A percentile compares a stretch with the other conserved stretches of the same genome.
Conservation (phyloP, 2,888 invertebrate species). For the Volucella bombylans region DNA sequence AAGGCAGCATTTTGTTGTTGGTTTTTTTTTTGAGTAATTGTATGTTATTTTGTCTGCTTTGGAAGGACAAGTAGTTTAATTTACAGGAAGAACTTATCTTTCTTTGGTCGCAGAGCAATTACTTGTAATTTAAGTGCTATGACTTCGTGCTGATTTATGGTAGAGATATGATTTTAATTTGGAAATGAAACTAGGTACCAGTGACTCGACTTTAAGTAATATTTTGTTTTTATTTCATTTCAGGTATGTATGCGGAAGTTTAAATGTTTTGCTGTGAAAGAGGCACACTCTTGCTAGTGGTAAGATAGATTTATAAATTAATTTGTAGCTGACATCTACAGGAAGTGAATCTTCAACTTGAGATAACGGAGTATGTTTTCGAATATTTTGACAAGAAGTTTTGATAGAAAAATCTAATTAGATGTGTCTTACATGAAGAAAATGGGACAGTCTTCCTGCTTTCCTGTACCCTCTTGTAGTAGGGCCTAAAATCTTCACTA, state of each 20-base stretch:
- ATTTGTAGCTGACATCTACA: no score
- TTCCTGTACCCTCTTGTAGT: no score
- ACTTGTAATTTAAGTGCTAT: slow-evolving; percentile 19
- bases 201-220: slow-evolving; percentile 1
- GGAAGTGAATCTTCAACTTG: no score
- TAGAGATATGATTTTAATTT: slow-evolving; percentile 22
- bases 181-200: slow-evolving; percentile 12
- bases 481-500: no score
- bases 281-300: not conserved
- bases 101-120: slow-evolving; percentile 32
- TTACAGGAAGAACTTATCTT: slow-evolving; percentile 25
- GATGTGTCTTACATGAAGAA: no score
- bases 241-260: slow-evolving; percentile 12
- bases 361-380: no score
- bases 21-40: slow-evolving; percentile 33
- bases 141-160: slow-evolving; percentile 11
- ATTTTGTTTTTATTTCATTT: not conserved
- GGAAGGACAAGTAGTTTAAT: slow-evolving; percentile 29
- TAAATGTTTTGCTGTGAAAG: not conserved
- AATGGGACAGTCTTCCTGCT: no score
- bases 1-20: not conserved
- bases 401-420: no score
- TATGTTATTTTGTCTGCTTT: slow-evolving; percentile 29
- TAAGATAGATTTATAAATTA: no score
- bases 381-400: no score